Conservation (phyloP, 2,888 invertebrate species). For the Habrosyne pyritoides region DNA sequence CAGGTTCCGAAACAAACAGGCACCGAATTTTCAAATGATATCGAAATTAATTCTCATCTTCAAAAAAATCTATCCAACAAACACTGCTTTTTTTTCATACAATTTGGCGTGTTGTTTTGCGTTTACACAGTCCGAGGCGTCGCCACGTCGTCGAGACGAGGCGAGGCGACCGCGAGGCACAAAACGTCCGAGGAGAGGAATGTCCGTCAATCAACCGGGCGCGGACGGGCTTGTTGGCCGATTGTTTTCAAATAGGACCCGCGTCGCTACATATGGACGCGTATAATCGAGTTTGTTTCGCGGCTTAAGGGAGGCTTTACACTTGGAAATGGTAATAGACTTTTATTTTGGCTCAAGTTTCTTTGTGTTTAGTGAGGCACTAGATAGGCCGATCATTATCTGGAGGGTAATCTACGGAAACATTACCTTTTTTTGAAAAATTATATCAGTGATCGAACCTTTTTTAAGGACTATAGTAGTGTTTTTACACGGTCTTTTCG, state of each 20-base stretch:
- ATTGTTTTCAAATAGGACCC: slow-evolving; percentile 64
- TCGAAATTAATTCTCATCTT: neutral
- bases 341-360: too few species aligned
- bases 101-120: neutral
- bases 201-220: slow-evolving; percentile 49
- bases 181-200: slow-evolving; percentile 26
- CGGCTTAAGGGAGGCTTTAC: slow-evolving; percentile 21
- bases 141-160: neutral
- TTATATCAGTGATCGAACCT: too few species aligned
- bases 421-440: neutral
- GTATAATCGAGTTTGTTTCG: slow-evolving; percentile 46
- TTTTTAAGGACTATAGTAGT: too few species aligned
- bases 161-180: neutral
- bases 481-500: too few species aligned
- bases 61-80: neutral
- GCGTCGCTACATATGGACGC: slow-evolving; percentile 41
- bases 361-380: too few species aligned
- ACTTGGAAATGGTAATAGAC: slow-evolving; percentile 9
- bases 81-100: neutral
- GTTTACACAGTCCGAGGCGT: neutral
- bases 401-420: too few species aligned
- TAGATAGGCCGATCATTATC: too few species aligned
- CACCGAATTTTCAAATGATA: too few species aligned
- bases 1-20: too few species aligned
- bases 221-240: slow-evolving; percentile 40